phyloP scores from a whole-genome alignment of 2,888 invertebrate species.

The Troides oblongomaculatus region DNA sequence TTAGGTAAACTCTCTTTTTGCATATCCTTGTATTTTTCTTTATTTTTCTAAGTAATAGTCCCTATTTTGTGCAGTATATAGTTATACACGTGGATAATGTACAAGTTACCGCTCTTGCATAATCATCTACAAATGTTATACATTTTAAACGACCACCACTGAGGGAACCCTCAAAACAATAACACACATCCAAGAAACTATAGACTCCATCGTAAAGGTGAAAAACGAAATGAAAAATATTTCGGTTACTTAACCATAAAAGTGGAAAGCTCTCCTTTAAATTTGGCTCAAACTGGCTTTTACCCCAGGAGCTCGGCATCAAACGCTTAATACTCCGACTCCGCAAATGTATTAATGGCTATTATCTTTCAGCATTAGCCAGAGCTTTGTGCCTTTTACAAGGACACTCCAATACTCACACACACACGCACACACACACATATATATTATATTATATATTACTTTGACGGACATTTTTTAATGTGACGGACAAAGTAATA shows the following conservation, averaged over 20 bases:
- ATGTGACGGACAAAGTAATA: too few species aligned
- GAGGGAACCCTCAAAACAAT: neutral
- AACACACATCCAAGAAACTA: neutral
- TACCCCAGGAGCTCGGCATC: constrained; percentile 3
- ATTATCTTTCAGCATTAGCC: constrained; percentile 16
- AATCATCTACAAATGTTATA: too few species aligned
- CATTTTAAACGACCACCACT: neutral
- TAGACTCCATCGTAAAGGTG: neutral
- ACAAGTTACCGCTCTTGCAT: too few species aligned
- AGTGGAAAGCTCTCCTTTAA: constrained; percentile 11
- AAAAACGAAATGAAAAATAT: neutral
- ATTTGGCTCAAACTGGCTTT: constrained; percentile 6
- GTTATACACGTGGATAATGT: too few species aligned
- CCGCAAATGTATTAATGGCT: constrained; percentile 11
- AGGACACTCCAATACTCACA: neutral
- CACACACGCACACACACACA: too few species aligned
- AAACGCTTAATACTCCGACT: constrained; percentile 12
- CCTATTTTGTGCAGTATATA: too few species aligned
- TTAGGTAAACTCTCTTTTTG: too few species aligned
- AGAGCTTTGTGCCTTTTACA: constrained; percentile 6
- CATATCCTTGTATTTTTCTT: too few species aligned
- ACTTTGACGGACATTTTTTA: too few species aligned
- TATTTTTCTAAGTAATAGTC: too few species aligned
- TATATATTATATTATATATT: too few species aligned
- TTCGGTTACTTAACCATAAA: constrained; percentile 6